These are phyloP conservation scores for Sesamia nonagrioides DNA, from an alignment of 1,140 invertebrate genomes.

Conservation along the genomic window DNA sequence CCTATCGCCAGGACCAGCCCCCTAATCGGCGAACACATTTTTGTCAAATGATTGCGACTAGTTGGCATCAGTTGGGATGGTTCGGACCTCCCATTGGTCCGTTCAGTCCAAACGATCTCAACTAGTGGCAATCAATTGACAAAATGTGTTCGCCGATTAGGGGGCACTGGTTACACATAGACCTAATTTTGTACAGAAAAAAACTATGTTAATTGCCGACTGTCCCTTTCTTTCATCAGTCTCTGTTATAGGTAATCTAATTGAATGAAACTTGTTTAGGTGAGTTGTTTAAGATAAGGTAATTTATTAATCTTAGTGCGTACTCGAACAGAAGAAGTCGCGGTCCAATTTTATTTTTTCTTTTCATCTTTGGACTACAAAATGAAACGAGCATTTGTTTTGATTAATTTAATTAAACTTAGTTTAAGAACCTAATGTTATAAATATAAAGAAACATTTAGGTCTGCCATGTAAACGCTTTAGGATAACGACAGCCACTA, in stretches of 20 bases:
- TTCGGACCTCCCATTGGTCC: too few relatives aligned
- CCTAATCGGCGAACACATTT: too few relatives aligned
- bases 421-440: slow-evolving; percentile 24
- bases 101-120: too few relatives aligned
- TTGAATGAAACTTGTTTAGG: slow-evolving; percentile 28
- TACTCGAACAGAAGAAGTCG: not conserved
- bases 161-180: too few relatives aligned
- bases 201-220: not conserved
- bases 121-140: too few relatives aligned
- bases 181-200: not conserved
- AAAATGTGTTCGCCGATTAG: too few relatives aligned
- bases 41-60: too few relatives aligned
- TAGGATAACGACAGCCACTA: slow-evolving; percentile 1
- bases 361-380: slow-evolving; percentile 29
- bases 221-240: not conserved
- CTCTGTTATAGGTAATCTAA: not conserved
- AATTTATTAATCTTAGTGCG: not conserved
- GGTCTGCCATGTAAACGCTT: slow-evolving; percentile 36
- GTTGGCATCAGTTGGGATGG: too few relatives aligned
- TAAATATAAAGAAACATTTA: slow-evolving; percentile 6
- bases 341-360: slow-evolving; percentile 15
- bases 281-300: slow-evolving; percentile 1
- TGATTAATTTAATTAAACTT: slow-evolving; percentile 2
- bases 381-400: slow-evolving; percentile 19
- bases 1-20: not conserved